Conservation (phyloP, 2,888 invertebrate species). For the Morinoia aosen region DNA sequence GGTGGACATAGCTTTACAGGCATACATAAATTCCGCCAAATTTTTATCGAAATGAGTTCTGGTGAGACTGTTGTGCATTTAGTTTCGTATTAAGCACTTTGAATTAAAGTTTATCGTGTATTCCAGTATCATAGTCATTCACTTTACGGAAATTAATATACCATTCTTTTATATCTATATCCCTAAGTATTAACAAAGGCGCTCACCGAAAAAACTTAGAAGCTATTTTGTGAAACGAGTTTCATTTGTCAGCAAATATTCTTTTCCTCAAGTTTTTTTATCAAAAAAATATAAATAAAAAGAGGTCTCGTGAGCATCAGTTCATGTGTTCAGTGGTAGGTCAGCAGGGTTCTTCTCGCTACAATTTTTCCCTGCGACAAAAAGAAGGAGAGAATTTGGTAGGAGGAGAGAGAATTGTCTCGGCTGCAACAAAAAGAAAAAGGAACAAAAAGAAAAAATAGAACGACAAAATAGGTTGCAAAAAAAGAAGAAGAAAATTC, state of each 20-base stretch:
- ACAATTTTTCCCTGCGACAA: not conserved
- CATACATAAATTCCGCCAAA: too few species aligned
- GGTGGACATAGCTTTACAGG: too few species aligned
- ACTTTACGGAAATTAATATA: not conserved
- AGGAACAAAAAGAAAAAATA: too few species aligned
- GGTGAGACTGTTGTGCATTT: too few species aligned
- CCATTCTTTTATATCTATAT: not conserved
- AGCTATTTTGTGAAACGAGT: not conserved
- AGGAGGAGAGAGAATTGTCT: conserved; percentile 33
- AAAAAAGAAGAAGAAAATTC: not conserved
- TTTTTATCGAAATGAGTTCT: too few species aligned
- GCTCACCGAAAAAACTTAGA: not conserved
- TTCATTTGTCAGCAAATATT: not conserved
- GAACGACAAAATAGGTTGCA: too few species aligned
- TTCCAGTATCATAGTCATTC: not conserved
- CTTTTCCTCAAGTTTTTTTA: not conserved
- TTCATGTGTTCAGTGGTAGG: not conserved
- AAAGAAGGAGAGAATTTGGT: not conserved
- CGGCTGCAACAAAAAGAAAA: too few species aligned
- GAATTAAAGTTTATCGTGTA: too few species aligned
- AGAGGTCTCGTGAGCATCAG: not conserved
- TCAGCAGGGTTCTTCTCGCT: not conserved
- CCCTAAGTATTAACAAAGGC: not conserved
- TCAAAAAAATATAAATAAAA: not conserved
- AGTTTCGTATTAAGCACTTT: too few species aligned